Base-by-base conservation (phyloP, 1,140 invertebrate genomes). In the Magallana angulata region DNA sequence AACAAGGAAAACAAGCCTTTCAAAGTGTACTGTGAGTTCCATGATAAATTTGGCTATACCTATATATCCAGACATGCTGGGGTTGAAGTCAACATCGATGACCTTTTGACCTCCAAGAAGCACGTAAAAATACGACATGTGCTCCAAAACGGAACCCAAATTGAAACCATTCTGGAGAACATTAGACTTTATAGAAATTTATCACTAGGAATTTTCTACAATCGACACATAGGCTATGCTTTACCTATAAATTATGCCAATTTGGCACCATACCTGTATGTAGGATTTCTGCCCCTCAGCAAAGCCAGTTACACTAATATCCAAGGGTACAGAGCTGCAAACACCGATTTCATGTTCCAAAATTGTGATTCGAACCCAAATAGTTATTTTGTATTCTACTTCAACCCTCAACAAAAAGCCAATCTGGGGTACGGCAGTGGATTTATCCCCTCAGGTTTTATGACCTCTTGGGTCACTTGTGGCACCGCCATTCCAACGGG, bases 321-420 rank as follows among this genome's bases (percentile, higher is more conserved):
- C 0, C 88, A 89, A 84, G 88, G 88, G 1, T 89, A 87, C 30
- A 24, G 88, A 56, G 48, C 85, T 5, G 64, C 30, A 6, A 56
- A 56, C 2, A 7, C 7, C 4, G 85, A 89, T 64, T 84, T 64
- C 30, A 24, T 30, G 14, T 89, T 89, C 57, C n/a, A 1, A 24
- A 89, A 89, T 36, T 85, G 88, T 57, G 88, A 89, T 57, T 18
- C 30, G 16, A 81, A 85, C 7, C 82, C 88, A 4, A 89, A 87
- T 56, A 89, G 88, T 57, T 87, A 89, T 36, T 81, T 89, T 7
- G 82, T 56, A 1, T 89, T 89, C 59, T 89, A 86, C 82, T 86
- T 87, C 30, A 89, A 86, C 58, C 58, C 58, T 6, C 8, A 82
- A 1, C n/a, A 82, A n/a, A 7, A 64, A 56, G 7, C n/a, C 57